phyloP scores from a whole-genome alignment of 2,797 vertebrate species.

The Peromyscus attwateri region DNA sequence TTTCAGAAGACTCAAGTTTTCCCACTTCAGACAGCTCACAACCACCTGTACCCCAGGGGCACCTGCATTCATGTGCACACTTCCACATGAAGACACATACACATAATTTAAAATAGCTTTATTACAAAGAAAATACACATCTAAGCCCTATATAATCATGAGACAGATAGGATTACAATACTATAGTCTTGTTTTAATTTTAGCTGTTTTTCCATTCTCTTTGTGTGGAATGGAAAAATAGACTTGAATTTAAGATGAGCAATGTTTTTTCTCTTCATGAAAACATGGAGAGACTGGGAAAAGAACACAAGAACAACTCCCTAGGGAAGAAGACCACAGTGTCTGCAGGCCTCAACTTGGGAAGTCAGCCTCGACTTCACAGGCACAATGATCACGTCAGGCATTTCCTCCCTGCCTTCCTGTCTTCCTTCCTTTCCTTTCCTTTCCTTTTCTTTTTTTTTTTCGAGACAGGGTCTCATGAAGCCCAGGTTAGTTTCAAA shows the following conservation, averaged over 20 bases:
- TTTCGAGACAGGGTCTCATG: no score
- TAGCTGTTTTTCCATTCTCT: constrained; percentile 14
- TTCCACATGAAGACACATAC: not conserved
- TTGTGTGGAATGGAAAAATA: not conserved
- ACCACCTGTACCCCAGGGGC: not conserved
- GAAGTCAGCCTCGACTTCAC: not conserved
- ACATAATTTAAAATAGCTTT: not conserved
- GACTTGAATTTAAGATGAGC: constrained; percentile 32
- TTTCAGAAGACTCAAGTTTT: not conserved
- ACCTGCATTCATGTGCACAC: not conserved
- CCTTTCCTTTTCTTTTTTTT: not conserved
- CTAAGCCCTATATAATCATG: constrained; percentile 28
- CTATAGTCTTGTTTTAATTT: constrained; percentile 35
- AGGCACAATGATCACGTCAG: not conserved
- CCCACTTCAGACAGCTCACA: not conserved
- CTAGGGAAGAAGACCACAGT: not conserved
- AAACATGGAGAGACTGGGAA: not conserved
- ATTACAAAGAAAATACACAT: constrained; percentile 51
- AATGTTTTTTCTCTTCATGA: not conserved
- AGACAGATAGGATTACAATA: constrained; percentile 61
- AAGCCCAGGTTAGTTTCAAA: not conserved
- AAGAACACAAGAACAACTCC: not conserved
- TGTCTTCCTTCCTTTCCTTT: fast-evolving
- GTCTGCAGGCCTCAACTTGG: not conserved
- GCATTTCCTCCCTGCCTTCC: no score